Evolutionary conservation across 2,797 vertebrate species (phyloP), one percentile per base, ranked within the genome.

Genomic region (Pipistrellus pipistrellus): DNA sequence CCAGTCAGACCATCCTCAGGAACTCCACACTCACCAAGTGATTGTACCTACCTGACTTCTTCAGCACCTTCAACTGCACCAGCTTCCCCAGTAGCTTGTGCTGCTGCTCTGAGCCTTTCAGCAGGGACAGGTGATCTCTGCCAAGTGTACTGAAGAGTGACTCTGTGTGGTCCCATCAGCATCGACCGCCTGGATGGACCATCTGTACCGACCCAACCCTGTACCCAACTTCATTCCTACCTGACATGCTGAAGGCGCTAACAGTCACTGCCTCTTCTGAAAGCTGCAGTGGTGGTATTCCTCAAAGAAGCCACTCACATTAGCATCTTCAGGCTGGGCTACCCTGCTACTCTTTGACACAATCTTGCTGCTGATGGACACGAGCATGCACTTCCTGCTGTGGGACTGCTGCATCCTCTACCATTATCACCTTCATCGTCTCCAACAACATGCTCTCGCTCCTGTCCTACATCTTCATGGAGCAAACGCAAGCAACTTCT

Each of bases 351-450:
- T 99, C 10, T 99, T 98, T 0, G 99, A 99, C 68, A 99, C 98
- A 0, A 32, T 96, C 84, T 98, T 99, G 53, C 96, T 99, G 95
- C 98, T 98, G 96, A 99, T 98, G 95, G 97, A 97, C 0, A 98
- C 98, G 0, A 98, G 94, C 18, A 98, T 98, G 0, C 98, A 99
- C 18, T 98, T 99, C 0, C 96, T 97, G 48, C 97, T 99, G 82
- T 99, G 99, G 99, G 99, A 99, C 98, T 99, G 99, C 95, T 99
- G 99, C 96, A 99, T 99, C 95, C 99, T 99, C 93, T 99, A 99
- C 97, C 46, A 99, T 99, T 0, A 98, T 99, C 95, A 98, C 98
- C 0, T 99, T 99, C 96, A 99, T 99, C 94, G 85, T 99, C 95
- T 98, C 99, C 82, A 99, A 99, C 95, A 99, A 99, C 94, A 97